These are phyloP conservation scores for Callosobruchus maculatus DNA, from an alignment of 2,888 invertebrate species.

Conservation along the genomic window DNA sequence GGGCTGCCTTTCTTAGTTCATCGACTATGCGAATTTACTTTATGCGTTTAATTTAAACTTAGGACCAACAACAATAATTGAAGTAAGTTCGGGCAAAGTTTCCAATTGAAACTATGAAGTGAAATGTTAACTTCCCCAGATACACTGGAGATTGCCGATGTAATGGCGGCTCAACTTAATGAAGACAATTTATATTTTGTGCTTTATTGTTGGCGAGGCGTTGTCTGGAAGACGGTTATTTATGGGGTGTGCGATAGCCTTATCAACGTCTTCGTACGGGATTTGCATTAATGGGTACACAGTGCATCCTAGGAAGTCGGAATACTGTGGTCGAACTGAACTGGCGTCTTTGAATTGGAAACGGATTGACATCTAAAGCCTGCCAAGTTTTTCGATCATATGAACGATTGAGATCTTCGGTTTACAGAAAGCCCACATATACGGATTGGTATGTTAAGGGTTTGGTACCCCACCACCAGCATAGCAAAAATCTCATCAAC, in stretches of 20 bases:
- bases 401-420: too few relatives aligned
- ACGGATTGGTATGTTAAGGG: too few relatives aligned
- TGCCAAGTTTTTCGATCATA: too few relatives aligned
- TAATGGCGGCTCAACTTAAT: conserved; percentile 24
- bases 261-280: background rate
- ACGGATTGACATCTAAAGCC: too few relatives aligned
- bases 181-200: conserved; percentile 25
- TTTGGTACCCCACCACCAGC: too few relatives aligned
- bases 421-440: too few relatives aligned
- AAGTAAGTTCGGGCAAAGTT: conserved; percentile 30
- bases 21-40: conserved; percentile 26
- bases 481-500: too few relatives aligned
- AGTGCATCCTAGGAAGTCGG: background rate
- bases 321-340: too few relatives aligned
- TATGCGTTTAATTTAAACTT: conserved; percentile 32
- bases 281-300: background rate
- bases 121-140: conserved; percentile 33
- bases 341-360: too few relatives aligned
- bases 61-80: conserved; percentile 35
- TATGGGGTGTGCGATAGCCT: conserved; percentile 18
- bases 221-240: conserved; percentile 12
- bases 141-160: conserved; percentile 25
- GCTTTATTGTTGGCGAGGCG: conserved; percentile 11
- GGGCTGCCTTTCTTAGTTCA: conserved; percentile 17
- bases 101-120: conserved; percentile 35